Evolutionary conservation across 2,888 invertebrate genomes (phyloP), one percentile per base, ranked within the genome.

Genomic region (Sericinus montela): DNA sequence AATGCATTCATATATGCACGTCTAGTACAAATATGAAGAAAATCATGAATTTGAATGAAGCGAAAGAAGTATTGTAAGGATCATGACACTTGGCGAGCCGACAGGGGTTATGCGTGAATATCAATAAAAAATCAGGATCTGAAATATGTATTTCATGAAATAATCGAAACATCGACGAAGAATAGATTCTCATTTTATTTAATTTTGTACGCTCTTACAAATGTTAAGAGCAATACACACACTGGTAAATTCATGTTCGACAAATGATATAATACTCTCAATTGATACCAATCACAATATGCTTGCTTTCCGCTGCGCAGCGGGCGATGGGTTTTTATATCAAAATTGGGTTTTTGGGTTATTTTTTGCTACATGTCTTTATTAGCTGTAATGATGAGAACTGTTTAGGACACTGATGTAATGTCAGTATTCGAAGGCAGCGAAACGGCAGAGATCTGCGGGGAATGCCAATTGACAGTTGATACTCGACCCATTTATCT

Each of bases 261-360:
- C 11, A 11, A 5, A 32, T 11, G 11, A 32, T 32, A 11, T 11
- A 3, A 1, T 11, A 29, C 8, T 5, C 1, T 16, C 16, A 9
- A 16, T 47, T 10, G 28, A 29, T 11, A 16, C 11, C 13, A 13
- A 36, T 36, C 45, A 45, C 43, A 32, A 40, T n/a, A 48, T 41
- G 60, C 56, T 45, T 35, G 38, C 4, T 32, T n/a, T 32, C 5
- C 11, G 32, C 10, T 35, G 16, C 37, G 40, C 47, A 50, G 63
- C 64, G 69, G 36, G 29, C 44, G 36, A 11, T 36, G n/a, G 13
- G 3, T 11, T 32, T 11, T 32, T 32, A 11, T 11, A 14, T 13
- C 13, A 6, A 16, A 76, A 72, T 67, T 72, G 64, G 75, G 78
- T 77, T 72, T 77, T 58, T 74, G 58, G 74, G 76, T 73, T 72